Evolutionary conservation across 2,797 vertebrate species (phyloP).

Genomic region (Chaenodraco wilsoni): DNA sequence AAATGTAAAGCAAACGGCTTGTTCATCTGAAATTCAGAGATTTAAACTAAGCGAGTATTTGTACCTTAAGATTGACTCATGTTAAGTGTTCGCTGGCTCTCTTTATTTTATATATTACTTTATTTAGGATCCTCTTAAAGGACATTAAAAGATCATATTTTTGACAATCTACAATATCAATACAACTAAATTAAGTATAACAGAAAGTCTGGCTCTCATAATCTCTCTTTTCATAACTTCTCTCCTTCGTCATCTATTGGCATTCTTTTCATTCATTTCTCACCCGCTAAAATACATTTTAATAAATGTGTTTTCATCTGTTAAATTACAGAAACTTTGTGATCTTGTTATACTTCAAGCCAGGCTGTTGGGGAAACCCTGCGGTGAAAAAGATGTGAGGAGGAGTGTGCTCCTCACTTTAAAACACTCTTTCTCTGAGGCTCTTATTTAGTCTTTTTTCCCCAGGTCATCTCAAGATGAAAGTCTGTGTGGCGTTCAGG

Average conservation of each 20-base stretch:
- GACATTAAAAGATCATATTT: too few species aligned
- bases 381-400: constrained; percentile 53
- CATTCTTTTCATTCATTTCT: constrained; percentile 31
- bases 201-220: too few species aligned
- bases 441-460: constrained; percentile 68
- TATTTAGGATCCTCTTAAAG: too few species aligned
- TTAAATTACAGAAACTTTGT: constrained; percentile 56
- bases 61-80: background rate
- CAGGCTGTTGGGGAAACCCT: constrained; percentile 68
- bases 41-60: background rate
- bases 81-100: background rate
- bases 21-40: background rate
- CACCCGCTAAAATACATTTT: constrained; percentile 24
- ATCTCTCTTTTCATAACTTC: background rate
- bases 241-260: background rate
- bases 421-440: constrained; percentile 69
- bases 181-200: too few species aligned
- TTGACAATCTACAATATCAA: too few species aligned
- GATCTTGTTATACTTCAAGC: constrained; percentile 60
- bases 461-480: constrained; percentile 69
- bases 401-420: constrained; percentile 41
- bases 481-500: constrained; percentile 61
- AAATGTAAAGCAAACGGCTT: background rate
- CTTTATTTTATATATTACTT: too few species aligned
- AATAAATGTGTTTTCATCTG: constrained; percentile 28